Conservation (phyloP, 2,888 invertebrate species). For the Ormyrus rosae region DNA sequence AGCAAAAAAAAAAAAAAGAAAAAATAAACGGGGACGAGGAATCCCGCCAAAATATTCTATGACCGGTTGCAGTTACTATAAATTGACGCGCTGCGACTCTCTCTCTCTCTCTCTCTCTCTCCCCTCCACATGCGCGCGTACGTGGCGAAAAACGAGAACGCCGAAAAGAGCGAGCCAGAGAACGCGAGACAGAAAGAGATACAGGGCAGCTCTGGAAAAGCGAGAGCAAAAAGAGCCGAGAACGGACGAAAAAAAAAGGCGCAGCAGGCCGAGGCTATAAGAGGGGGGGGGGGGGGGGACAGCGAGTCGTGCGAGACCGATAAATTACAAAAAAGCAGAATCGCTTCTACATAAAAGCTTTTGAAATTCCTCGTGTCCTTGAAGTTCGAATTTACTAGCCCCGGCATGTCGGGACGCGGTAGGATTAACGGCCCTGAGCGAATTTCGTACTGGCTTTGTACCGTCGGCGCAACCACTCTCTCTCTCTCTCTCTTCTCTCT, state of each 20-base stretch:
- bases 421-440: conserved; percentile 50
- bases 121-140: not conserved
- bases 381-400: conserved; percentile 57
- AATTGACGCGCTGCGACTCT: conserved; percentile 62
- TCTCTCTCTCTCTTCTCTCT: too few species aligned
- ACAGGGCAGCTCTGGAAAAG: conserved; percentile 56
- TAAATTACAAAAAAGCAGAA: conserved; percentile 58
- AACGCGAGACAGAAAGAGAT: conserved; percentile 54
- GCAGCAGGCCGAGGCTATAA: not conserved
- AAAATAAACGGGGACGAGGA: conserved; percentile 61
- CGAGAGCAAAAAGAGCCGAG: conserved; percentile 22
- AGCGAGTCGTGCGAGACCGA: conserved; percentile 52
- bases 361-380: conserved; percentile 61
- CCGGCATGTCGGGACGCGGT: conserved; percentile 13
- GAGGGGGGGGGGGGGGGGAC: conserved; percentile 40
- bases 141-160: conserved; percentile 18
- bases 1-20: conserved; percentile 57
- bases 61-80: conserved; percentile 69
- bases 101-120: too few species aligned
- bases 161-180: conserved; percentile 12
- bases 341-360: conserved; percentile 57
- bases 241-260: conserved; percentile 7
- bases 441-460: conserved; percentile 38
- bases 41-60: conserved; percentile 71
- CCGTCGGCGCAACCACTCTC: not conserved